Conservation (phyloP, 1,140 invertebrate species). For the Drosophila nasuta region DNA sequence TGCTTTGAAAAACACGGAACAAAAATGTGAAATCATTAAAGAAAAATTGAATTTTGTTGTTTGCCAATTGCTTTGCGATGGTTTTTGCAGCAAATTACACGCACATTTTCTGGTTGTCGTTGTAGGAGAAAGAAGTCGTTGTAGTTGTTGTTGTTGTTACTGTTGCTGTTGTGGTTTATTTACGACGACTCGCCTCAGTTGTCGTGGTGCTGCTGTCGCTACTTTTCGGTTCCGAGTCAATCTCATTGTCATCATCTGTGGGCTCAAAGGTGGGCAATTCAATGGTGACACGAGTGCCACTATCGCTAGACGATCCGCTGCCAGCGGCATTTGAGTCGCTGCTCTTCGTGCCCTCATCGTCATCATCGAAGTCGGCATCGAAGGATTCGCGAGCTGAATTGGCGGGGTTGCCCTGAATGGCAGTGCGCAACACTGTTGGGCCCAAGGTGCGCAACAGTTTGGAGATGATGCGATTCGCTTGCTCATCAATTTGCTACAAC, state of each 20-base stretch:
- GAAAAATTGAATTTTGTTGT: constrained; percentile 6
- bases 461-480: constrained; percentile 90
- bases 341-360: constrained; percentile 58
- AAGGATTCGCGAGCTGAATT: constrained; percentile 77
- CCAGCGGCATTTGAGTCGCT: constrained; percentile 34
- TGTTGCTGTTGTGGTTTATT: constrained; percentile 56
- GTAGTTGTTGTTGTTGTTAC: constrained; percentile 74
- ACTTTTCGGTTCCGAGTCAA: constrained; percentile 59
- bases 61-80: neutral
- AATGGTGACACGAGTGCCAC: constrained; percentile 83
- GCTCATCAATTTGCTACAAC: constrained; percentile 91
- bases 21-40: constrained; percentile 36
- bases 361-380: constrained; percentile 82
- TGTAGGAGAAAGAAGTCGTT: no score
- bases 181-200: constrained; percentile 39
- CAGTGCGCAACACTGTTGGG: constrained; percentile 87
- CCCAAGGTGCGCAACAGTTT: constrained; percentile 89
- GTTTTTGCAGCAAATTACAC: constrained; percentile 17
- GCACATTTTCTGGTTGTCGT: neutral
- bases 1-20: constrained; percentile 29
- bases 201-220: constrained; percentile 18
- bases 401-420: constrained; percentile 78
- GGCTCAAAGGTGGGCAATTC: constrained; percentile 86
- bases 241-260: constrained; percentile 84
- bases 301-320: constrained; percentile 61